Conservation (phyloP, 53 echinoderm and acorn worm genomes). For the Patiria pectinifera region DNA sequence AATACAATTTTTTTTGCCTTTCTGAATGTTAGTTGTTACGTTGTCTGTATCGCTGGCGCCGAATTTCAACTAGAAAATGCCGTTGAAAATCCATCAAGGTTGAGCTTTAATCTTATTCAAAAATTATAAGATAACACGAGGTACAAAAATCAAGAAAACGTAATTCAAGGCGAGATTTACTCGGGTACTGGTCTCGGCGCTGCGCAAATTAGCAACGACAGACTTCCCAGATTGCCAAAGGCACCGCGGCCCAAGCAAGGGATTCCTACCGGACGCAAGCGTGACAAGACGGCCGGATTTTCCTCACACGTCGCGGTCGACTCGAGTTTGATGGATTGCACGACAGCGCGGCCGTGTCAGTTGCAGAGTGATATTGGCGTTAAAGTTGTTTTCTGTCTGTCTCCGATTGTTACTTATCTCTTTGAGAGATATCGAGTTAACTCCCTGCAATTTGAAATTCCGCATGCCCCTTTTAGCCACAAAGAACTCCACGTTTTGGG, state of each 20-base stretch:
- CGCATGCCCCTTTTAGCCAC: neutral
- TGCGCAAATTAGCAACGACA: constrained; percentile 42
- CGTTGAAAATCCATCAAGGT: constrained; percentile 1
- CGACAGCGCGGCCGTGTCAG: neutral
- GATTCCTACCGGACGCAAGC: neutral
- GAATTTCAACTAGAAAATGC: constrained; percentile 8
- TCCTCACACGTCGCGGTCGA: neutral
- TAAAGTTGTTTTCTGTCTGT: neutral
- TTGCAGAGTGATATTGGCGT: neutral
- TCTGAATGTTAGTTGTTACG: no score
- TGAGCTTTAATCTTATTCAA: constrained; percentile 7
- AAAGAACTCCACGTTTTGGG: no score
- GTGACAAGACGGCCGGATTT: neutral
- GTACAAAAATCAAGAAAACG: neutral
- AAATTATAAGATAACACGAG: constrained; percentile 19
- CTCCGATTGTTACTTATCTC: neutral
- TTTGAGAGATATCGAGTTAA: neutral
- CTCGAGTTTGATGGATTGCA: constrained; percentile 5
- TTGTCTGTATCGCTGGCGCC: neutral
- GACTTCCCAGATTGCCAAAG: neutral
- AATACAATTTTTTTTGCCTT: no score
- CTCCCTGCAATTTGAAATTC: neutral
- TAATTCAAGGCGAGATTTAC: constrained; percentile 25
- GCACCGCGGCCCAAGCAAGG: neutral
- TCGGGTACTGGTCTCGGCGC: neutral